Evolutionary conservation across 2,888 invertebrate species (phyloP).

Genomic region (Drosophila anomalata): DNA sequence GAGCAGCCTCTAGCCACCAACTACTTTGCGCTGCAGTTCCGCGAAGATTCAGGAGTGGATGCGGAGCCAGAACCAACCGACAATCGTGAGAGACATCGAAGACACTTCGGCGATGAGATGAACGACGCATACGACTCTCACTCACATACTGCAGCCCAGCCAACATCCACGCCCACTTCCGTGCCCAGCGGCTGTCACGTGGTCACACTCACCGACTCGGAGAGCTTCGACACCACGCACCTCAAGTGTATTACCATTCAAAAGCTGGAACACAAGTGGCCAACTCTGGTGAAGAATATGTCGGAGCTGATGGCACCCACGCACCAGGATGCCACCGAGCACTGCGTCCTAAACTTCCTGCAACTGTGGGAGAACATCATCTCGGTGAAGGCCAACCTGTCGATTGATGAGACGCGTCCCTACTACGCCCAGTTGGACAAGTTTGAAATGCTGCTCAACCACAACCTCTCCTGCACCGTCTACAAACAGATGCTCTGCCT

Average conservation of each 20-base stretch:
- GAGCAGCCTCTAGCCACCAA: conserved; percentile 81
- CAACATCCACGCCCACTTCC: conserved; percentile 11
- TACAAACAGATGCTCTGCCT: conserved; percentile 93
- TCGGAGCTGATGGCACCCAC: conserved; percentile 74
- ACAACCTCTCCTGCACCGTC: conserved; percentile 90
- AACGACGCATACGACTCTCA: conserved; percentile 24
- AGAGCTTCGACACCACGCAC: conserved; percentile 93
- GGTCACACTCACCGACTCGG: conserved; percentile 88
- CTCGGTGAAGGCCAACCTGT: conserved; percentile 94
- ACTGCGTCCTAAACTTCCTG: conserved; percentile 91
- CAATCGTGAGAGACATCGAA: conserved; percentile 16
- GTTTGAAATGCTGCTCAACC: conserved; percentile 89
- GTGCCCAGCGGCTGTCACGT: conserved; percentile 78
- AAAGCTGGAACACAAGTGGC: conserved; percentile 93
- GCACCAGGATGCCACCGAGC: conserved; percentile 85
- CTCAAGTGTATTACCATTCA: conserved; percentile 94
- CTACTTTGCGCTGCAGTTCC: conserved; percentile 83
- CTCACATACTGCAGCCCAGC: neutral
- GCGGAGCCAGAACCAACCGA: conserved; percentile 16
- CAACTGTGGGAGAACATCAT: conserved; percentile 95
- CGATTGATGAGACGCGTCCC: conserved; percentile 94
- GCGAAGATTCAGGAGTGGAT: conserved; percentile 47
- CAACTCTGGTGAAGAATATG: conserved; percentile 90
- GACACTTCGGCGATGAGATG: conserved; percentile 37
- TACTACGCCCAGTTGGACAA: conserved; percentile 93